phyloP scores from a whole-genome alignment of 2,888 invertebrate species.

The Conus canariensis region DNA sequence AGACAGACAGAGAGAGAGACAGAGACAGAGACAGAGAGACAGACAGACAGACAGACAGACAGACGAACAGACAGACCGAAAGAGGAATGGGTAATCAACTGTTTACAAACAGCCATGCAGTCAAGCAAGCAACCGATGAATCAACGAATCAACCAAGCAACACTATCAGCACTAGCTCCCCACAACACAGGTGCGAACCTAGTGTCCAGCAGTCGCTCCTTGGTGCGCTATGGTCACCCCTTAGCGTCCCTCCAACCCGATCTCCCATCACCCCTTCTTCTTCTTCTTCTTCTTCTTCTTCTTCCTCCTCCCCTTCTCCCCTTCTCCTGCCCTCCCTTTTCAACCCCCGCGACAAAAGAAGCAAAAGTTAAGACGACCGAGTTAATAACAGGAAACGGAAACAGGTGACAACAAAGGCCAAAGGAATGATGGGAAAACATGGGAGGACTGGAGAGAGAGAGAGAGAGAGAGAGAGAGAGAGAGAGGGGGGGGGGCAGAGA shows the following conservation, averaged over 20 bases:
- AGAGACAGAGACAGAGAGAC: neutral
- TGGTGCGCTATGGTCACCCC: conserved; percentile 3
- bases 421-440: neutral
- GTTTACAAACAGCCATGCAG: neutral
- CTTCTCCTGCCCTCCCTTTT: neutral
- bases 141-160: neutral
- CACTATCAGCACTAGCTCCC: neutral
- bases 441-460: neutral
- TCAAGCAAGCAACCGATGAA: neutral
- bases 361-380: conserved; percentile 16
- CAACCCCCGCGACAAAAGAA: neutral
- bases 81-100: neutral
- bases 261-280: neutral
- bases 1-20: neutral
- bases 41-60: neutral
- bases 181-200: conserved; percentile 6
- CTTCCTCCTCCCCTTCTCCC: neutral
- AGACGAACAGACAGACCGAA: too few relatives aligned
- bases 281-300: too few relatives aligned
- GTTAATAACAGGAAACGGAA: conserved; percentile 26
- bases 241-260: neutral
- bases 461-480: neutral
- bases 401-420: neutral
- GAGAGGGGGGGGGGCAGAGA: too few relatives aligned
- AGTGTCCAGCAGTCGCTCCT: neutral